Base-by-base conservation (phyloP, 2,888 invertebrate species). In the Cryptophagus acutangulus region DNA sequence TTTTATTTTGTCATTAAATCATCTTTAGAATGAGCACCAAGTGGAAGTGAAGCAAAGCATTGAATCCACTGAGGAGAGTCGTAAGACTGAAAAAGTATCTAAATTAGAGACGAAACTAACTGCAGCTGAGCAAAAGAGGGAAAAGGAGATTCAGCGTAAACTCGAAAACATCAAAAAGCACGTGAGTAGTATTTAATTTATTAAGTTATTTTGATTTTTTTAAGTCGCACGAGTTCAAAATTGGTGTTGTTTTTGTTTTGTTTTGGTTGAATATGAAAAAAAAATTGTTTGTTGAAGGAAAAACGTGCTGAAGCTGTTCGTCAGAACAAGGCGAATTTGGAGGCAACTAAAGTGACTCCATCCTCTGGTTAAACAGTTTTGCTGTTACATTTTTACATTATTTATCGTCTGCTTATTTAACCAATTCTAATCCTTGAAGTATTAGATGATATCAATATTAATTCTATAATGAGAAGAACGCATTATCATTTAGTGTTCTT, bases 281-380 rank as follows among this genome's bases (percentile, higher is more conserved):
- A n/a, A n/a, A n/a, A n/a, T 26, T 49, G 53, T 59, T 54, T 54
- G 54, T 65, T 66, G 36, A 74, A 94, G 93, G 92, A 92, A 74
- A 85, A 87, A 63, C 89, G 89, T 66, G 90, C 90, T 36, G 91
- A 91, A 71, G 71, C 87, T 60, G 92, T 93, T 57, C 87, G 92
- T 61, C 89, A 87, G 75, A 93, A 92, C 72, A 92, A 91, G 74
- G 83, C 81, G 61, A 80, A 80, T 48, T 73, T 75, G 47, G 72
- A 76, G 40, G 78, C 79, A 58, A 74, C 72, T 46, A 73, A 66
- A 71, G 33, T 48, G 40, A 72, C 80, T 60, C 79, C 82, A 61
- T 77, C 80, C 59, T 83, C 84, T 61, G 82, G 79, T 66, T 82
- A 80, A 58, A 47, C 33, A 44, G 12, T 35, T 20, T 10, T 33